Evolutionary conservation across 2,113 vertebrate species (phyloP).

Genomic region (Penelope pileata): DNA sequence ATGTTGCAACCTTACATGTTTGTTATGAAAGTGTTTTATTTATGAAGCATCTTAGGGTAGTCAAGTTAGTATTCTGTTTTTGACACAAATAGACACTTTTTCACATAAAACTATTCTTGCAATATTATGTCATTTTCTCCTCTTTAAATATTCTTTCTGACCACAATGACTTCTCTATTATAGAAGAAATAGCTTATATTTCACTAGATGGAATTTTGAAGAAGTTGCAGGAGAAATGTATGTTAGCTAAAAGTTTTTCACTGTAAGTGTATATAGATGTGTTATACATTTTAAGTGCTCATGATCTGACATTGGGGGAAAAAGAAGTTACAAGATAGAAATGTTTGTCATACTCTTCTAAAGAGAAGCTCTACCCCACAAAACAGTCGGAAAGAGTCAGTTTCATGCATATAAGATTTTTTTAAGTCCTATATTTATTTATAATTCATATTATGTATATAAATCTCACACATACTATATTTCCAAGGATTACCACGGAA

Average conservation of each 20-base stretch:
- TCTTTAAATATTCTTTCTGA: not conserved
- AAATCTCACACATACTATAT: not conserved
- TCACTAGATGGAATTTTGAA: not conserved
- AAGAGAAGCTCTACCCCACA: not conserved
- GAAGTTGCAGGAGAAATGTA: not conserved
- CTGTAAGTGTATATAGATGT: not conserved
- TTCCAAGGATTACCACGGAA: not conserved
- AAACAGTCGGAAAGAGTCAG: not conserved
- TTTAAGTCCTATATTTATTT: not conserved
- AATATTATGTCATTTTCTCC: not conserved
- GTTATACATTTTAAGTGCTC: not conserved
- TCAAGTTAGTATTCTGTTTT: not conserved
- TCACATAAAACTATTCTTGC: not conserved
- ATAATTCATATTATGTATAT: not conserved
- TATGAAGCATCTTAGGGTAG: not conserved
- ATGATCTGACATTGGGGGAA: not conserved
- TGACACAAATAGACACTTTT: not conserved
- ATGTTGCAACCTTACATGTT: not conserved
- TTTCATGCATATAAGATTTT: not conserved
- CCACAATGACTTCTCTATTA: not conserved
- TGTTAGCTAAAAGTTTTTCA: not conserved
- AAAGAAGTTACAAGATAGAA: not conserved
- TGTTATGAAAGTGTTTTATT: conserved; percentile 10
- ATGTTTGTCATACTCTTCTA: not conserved
- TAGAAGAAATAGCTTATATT: not conserved